Percentiles rank a stretch among this genome's conserved stretches.
These are phyloP conservation scores for Pterostichus madidus DNA, from an alignment of 2,888 invertebrate species.

Conservation along the genomic window DNA sequence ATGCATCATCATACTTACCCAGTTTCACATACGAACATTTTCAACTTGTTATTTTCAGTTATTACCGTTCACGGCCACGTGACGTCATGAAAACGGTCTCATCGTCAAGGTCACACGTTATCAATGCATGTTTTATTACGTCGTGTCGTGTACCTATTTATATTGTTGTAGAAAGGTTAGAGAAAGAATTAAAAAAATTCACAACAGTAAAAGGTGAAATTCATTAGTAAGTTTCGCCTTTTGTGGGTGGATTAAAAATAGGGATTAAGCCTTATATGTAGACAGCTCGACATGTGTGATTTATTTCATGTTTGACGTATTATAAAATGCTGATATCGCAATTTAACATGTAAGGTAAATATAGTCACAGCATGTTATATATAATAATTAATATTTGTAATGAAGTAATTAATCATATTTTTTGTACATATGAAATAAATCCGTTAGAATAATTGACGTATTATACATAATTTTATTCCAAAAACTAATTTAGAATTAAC, in stretches of 20 bases:
- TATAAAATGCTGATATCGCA: no score
- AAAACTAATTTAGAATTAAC: no score
- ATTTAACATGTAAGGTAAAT: no score
- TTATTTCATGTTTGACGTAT: no score
- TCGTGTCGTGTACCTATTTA: not conserved
- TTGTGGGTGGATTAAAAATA: conserved; percentile 32
- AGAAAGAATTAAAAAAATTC: conserved; percentile 2
- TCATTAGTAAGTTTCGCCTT: not conserved
- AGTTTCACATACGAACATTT: conserved; percentile 16
- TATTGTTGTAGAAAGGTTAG: not conserved
- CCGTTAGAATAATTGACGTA: no score
- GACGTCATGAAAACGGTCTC: conserved; percentile 39
- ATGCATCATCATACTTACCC: conserved; percentile 8
- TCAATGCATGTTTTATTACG: conserved; percentile 35
- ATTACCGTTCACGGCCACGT: conserved; percentile 45
- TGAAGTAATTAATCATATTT: no score
- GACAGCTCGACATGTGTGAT: not conserved
- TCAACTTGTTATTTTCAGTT: conserved; percentile 42
- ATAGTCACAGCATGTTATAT: no score
- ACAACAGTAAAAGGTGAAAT: conserved; percentile 19
- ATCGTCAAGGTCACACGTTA: conserved; percentile 46
- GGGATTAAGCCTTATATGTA: not conserved
- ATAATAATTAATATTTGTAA: no score
- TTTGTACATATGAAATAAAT: no score
- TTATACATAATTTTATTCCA: no score